Conservation (phyloP, 1,140 invertebrate species). For the Aphelinus atriplicis region DNA sequence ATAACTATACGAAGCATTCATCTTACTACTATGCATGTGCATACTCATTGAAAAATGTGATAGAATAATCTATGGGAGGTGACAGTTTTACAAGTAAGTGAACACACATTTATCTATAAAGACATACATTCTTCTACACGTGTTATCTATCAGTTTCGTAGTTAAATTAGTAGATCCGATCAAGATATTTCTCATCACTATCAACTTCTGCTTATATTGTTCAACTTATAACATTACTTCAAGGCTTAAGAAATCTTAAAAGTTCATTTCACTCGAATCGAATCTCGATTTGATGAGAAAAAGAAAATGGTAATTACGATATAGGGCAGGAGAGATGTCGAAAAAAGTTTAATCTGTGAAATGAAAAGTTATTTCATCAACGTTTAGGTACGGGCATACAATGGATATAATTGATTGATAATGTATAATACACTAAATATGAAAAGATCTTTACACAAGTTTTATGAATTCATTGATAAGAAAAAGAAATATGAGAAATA, state of each 20-base stretch:
- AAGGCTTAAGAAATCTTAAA: neutral
- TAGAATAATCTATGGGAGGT: neutral
- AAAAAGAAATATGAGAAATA: too few species aligned
- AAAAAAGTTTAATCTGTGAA: too few species aligned
- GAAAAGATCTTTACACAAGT: too few species aligned
- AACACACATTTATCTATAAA: conserved; percentile 14
- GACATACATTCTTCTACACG: conserved; percentile 29
- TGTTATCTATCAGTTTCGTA: conserved; percentile 8
- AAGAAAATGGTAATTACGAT: too few species aligned
- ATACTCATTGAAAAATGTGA: conserved; percentile 14
- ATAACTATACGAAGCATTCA: conserved; percentile 8
- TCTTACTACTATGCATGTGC: neutral
- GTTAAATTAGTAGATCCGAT: conserved; percentile 6
- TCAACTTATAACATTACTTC: conserved; percentile 12
- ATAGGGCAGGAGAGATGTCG: too few species aligned
- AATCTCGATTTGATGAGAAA: too few species aligned
- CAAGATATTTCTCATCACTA: conserved; percentile 15
- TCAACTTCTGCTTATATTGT: neutral
- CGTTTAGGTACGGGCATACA: too few species aligned
- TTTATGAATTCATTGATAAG: too few species aligned
- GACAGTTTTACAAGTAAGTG: conserved; percentile 12
- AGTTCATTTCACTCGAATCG: too few species aligned
- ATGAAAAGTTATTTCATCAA: too few species aligned
- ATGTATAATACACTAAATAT: too few species aligned
- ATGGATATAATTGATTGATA: too few species aligned